These are phyloP conservation scores for Oncorhynchus nerka DNA, from an alignment of 2,113 vertebrate genomes.

Conservation along the genomic window DNA sequence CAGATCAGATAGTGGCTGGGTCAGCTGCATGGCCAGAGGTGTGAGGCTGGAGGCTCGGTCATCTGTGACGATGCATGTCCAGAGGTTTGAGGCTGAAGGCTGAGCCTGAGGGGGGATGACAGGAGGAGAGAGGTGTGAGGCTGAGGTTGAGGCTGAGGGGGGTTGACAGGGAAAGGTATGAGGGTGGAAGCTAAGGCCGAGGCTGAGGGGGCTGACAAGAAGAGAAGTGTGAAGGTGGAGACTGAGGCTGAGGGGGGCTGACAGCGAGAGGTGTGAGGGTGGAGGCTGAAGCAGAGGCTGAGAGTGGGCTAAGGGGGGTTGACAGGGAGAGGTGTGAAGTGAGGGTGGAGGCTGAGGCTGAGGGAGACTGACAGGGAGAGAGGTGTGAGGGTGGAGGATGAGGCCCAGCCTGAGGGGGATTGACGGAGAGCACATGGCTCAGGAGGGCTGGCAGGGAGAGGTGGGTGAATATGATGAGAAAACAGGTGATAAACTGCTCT, in stretches of 20 bases:
- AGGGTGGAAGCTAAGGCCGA: background rate
- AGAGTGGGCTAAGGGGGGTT: background rate
- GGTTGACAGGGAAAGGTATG: background rate
- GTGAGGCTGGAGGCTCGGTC: background rate
- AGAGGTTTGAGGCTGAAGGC: constrained; percentile 40
- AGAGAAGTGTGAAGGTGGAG: too few species aligned
- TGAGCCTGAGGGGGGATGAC: too few species aligned
- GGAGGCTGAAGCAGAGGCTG: too few species aligned
- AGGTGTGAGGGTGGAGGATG: background rate
- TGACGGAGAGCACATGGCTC: background rate
- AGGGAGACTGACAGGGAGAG: background rate
- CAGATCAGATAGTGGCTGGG: constrained; percentile 49
- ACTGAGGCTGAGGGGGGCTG: too few species aligned
- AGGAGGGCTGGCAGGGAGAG: background rate
- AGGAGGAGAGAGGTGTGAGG: too few species aligned
- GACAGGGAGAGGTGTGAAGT: background rate
- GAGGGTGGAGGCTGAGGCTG: background rate
- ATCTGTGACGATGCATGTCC: too few species aligned
- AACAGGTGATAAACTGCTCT: background rate
- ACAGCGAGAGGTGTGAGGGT: background rate
- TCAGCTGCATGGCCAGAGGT: constrained; percentile 47
- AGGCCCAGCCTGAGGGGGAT: too few species aligned
- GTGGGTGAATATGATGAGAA: background rate
- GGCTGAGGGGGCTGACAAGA: background rate
- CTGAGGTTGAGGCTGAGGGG: too few species aligned